Evolutionary conservation across 2,797 vertebrate genomes (phyloP).

Genomic region (Momotus momota): DNA sequence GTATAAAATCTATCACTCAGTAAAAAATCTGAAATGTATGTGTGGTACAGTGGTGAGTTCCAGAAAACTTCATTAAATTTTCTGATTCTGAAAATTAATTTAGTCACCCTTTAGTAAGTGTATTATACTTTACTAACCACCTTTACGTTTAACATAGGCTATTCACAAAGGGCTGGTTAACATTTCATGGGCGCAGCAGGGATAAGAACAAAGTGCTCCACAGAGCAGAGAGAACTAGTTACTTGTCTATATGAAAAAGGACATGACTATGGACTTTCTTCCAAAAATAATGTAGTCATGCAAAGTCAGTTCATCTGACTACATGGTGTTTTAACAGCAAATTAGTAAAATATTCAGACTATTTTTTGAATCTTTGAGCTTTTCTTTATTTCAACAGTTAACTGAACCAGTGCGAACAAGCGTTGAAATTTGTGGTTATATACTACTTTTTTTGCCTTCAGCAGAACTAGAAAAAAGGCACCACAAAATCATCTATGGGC

Average conservation of each 20-base stretch:
- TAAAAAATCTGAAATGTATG: background rate
- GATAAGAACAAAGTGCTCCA: background rate
- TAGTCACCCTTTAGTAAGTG: accelerated
- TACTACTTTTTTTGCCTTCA: background rate
- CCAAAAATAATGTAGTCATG: background rate
- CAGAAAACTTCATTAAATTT: background rate
- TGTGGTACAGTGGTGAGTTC: background rate
- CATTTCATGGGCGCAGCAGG: background rate
- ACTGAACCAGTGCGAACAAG: background rate
- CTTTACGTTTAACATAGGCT: background rate
- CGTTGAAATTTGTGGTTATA: background rate
- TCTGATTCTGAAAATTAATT: background rate
- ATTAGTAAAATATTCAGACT: background rate
- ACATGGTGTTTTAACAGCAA: background rate
- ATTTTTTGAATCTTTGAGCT: background rate
- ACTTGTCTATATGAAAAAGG: background rate
- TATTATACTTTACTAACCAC: background rate
- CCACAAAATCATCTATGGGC: background rate
- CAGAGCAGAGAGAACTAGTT: background rate
- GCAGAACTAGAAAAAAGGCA: background rate
- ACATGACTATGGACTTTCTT: background rate
- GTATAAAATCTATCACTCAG: background rate
- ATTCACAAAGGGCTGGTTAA: background rate
- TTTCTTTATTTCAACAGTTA: background rate
- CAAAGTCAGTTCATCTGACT: background rate